Conservation (phyloP, 2,888 invertebrate species). For the Drosophila siamana region DNA sequence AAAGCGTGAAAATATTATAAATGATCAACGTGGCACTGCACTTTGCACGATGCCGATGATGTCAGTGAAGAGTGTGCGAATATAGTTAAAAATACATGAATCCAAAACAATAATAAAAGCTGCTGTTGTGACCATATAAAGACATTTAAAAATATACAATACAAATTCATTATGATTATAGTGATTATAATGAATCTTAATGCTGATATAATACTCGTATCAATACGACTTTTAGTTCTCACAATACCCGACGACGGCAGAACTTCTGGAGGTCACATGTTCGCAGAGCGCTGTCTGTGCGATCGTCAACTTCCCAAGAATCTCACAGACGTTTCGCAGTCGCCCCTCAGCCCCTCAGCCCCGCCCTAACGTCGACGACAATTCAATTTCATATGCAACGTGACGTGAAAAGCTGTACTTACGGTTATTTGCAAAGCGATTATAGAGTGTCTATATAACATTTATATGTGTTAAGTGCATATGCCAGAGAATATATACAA, state of each 20-base stretch:
- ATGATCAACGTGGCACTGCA: slow-evolving; percentile 50
- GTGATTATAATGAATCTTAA: slow-evolving; percentile 54
- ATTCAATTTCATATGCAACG: slow-evolving; percentile 51
- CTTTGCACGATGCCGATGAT: slow-evolving; percentile 44
- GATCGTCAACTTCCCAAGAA: slow-evolving; percentile 38
- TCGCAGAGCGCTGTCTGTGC: slow-evolving; percentile 19
- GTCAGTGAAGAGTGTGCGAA: slow-evolving; percentile 49
- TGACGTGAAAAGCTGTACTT: slow-evolving; percentile 65
- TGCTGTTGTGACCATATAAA: slow-evolving; percentile 9
- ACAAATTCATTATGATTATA: slow-evolving; percentile 29
- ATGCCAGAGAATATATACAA: background rate
- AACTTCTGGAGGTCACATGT: slow-evolving; percentile 61
- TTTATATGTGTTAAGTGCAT: slow-evolving; percentile 15
- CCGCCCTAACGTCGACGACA: background rate
- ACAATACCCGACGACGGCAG: slow-evolving; percentile 28
- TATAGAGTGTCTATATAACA: slow-evolving; percentile 39
- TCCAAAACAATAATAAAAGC: slow-evolving; percentile 14
- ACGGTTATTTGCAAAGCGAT: slow-evolving; percentile 69
- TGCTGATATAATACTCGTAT: slow-evolving; percentile 47
- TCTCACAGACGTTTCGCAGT: slow-evolving; percentile 21
- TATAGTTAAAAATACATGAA: slow-evolving; percentile 43
- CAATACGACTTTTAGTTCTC: slow-evolving; percentile 61
- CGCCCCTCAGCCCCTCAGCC: background rate
- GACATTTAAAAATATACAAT: slow-evolving; percentile 12
- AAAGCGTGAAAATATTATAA: slow-evolving; percentile 45